phyloP scores from a whole-genome alignment of 2,888 invertebrate species.

The Eupithecia vulgata region DNA sequence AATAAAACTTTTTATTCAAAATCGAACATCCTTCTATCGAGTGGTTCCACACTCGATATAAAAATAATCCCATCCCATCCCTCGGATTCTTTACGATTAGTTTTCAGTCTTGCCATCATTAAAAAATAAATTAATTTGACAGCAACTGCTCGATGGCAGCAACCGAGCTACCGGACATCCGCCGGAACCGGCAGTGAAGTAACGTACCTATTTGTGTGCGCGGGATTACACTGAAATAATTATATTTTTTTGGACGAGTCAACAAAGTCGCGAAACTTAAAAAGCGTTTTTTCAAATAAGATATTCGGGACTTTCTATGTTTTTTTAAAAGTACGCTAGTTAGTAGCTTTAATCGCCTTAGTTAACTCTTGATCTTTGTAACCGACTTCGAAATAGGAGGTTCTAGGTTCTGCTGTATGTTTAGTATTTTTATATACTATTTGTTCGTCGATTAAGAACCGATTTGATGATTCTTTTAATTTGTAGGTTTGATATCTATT shows the following conservation, averaged over 20 bases:
- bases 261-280: no score
- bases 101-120: background rate
- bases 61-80: background rate
- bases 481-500: no score
- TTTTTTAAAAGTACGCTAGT: no score
- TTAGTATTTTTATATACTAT: no score
- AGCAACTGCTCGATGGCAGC: background rate
- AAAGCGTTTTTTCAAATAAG: no score
- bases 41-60: background rate
- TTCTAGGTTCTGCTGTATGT: background rate
- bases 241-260: background rate
- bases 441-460: background rate
- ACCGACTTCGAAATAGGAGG: background rate
- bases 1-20: no score
- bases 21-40: background rate
- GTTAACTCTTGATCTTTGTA: background rate
- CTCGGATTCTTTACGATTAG: background rate
- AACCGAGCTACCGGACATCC: background rate
- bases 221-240: background rate
- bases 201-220: background rate
- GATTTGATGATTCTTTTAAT: background rate
- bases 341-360: background rate
- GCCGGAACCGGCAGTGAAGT: background rate
- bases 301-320: no score
- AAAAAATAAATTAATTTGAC: background rate